phyloP scores from a whole-genome alignment of 1,140 invertebrate genomes.

The Mylabris phalerata region DNA sequence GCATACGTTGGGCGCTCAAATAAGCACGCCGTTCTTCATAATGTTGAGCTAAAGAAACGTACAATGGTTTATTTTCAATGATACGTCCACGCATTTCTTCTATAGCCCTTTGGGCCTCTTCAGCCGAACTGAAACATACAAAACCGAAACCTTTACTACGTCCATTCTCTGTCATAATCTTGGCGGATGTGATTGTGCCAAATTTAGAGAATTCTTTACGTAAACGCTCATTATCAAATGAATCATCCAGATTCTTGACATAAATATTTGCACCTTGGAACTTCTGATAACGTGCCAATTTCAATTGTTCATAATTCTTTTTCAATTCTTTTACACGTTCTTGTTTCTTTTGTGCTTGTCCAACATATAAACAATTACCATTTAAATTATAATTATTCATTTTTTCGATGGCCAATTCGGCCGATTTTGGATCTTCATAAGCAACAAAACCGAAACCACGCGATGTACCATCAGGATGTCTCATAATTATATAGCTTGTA shows the following conservation, averaged over 20 bases:
- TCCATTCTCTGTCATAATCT: slow-evolving; percentile 53
- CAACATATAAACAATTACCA: slow-evolving; percentile 82
- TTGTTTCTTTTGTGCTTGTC: slow-evolving; percentile 97
- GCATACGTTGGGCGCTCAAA: slow-evolving; percentile 62
- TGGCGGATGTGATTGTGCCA: slow-evolving; percentile 65
- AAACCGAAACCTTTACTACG: slow-evolving; percentile 64
- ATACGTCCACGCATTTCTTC: slow-evolving; percentile 70
- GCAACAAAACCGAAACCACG: slow-evolving; percentile 99
- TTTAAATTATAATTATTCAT: slow-evolving; percentile 82
- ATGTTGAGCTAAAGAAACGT: slow-evolving; percentile 66
- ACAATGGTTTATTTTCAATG: slow-evolving; percentile 61
- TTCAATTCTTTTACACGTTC: slow-evolving; percentile 95
- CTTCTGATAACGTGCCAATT: slow-evolving; percentile 87
- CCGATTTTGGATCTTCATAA: slow-evolving; percentile 91
- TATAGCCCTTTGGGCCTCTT: slow-evolving; percentile 69
- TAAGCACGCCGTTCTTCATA: slow-evolving; percentile 67
- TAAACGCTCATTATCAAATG: slow-evolving; percentile 58
- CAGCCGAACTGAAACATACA: slow-evolving; percentile 66
- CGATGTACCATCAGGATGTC: slow-evolving; percentile 81
- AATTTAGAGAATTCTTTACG: slow-evolving; percentile 60
- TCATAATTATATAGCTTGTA: slow-evolving; percentile 92
- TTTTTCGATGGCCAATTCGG: slow-evolving; percentile 85
- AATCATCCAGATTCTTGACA: slow-evolving; percentile 60
- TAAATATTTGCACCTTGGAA: slow-evolving; percentile 76
- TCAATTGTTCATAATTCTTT: slow-evolving; percentile 89